Percentiles rank a stretch among this genome's conserved stretches.
Conservation (phyloP, 2,888 invertebrate species). For the Linhomoeus sp. region DNA sequence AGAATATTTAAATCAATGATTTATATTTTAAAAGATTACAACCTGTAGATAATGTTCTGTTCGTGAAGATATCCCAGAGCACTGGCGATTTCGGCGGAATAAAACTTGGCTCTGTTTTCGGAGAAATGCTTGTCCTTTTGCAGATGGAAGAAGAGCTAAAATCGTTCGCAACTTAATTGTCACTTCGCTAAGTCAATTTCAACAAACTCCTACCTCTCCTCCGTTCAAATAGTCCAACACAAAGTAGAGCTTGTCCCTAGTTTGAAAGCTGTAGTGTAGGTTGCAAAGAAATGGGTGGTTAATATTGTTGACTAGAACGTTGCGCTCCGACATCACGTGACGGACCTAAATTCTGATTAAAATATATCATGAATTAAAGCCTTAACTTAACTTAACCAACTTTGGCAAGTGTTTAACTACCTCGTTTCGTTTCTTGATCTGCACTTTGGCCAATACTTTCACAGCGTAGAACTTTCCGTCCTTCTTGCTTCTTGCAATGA, state of each 20-base stretch:
- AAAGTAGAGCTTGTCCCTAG: conserved; percentile 42
- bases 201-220: conserved; percentile 43
- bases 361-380: too few relatives aligned
- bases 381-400: too few relatives aligned
- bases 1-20: too few relatives aligned
- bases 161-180: background rate
- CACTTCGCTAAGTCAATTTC: too few relatives aligned
- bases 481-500: conserved; percentile 36
- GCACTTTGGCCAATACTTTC: conserved; percentile 39
- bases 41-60: conserved; percentile 41
- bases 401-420: too few relatives aligned
- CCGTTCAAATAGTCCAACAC: conserved; percentile 44
- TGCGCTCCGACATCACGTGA: conserved; percentile 44
- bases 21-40: too few relatives aligned
- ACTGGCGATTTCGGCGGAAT: conserved; percentile 42
- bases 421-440: conserved; percentile 41
- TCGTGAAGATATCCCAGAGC: conserved; percentile 43
- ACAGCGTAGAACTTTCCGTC: conserved; percentile 40
- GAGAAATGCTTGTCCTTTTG: conserved; percentile 39
- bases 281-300: conserved; percentile 43
- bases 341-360: conserved; percentile 36
- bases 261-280: conserved; percentile 43
- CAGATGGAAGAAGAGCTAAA: conserved; percentile 42
- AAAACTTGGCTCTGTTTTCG: conserved; percentile 39
- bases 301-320: conserved; percentile 39